Percentiles rank a stretch among this genome's conserved stretches.
Conservation (phyloP, 2,797 vertebrate genomes). For the Bovichtus diacanthus region DNA sequence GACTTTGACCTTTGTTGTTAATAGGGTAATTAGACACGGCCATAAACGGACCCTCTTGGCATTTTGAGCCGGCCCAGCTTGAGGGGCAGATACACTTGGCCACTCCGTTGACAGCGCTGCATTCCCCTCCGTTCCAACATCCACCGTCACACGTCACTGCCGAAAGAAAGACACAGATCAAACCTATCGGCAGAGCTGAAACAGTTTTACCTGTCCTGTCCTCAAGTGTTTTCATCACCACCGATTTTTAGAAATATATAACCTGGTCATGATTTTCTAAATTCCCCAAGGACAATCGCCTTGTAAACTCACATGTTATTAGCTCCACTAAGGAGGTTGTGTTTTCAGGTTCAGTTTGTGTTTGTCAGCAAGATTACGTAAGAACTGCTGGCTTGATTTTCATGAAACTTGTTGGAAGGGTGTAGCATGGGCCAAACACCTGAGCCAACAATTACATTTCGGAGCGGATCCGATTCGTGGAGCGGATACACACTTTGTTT, state of each 20-base stretch:
- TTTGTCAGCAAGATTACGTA: no score
- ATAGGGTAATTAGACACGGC: constrained; percentile 28
- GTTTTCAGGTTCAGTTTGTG: no score
- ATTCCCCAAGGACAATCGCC: not conserved
- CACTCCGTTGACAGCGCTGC: constrained; percentile 84
- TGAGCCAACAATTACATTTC: no score
- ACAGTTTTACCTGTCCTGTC: not conserved
- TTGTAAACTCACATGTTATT: no score
- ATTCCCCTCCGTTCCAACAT: constrained; percentile 91
- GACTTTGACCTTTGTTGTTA: constrained; percentile 45
- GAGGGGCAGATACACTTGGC: constrained; percentile 89
- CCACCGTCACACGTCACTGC: constrained; percentile 88
- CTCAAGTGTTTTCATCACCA: not conserved
- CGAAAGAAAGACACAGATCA: constrained; percentile 30
- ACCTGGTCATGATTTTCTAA: not conserved
- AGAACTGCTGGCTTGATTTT: no score
- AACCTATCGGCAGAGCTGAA: not conserved
- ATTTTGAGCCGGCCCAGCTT: constrained; percentile 90
- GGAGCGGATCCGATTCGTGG: no score
- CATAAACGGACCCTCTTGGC: constrained; percentile 87
- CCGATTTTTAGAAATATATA: not conserved
- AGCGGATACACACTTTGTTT: no score
- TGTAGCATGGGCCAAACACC: no score
- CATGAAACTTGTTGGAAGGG: no score
- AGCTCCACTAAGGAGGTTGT: no score